Conservation (phyloP, 2,888 invertebrate genomes). For the Zaprionus lineosus region DNA sequence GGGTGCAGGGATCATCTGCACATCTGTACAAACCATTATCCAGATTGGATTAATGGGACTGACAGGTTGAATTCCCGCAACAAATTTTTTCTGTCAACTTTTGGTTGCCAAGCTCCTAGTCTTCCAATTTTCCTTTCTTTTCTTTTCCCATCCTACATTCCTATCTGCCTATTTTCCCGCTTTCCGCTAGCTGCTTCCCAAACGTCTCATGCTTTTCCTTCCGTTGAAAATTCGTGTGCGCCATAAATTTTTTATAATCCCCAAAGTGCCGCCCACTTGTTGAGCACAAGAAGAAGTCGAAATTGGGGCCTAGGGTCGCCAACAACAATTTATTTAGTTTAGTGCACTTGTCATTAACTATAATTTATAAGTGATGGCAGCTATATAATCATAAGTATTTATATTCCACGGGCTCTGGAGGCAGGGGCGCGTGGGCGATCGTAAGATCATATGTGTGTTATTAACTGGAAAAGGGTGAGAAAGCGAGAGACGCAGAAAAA, state of each 20-base stretch:
- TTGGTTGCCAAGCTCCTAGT: neutral
- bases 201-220: too few species aligned
- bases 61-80: conserved; percentile 32
- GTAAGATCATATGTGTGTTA: too few species aligned
- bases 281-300: conserved; percentile 51
- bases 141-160: neutral
- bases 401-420: too few species aligned
- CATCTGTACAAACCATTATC: conserved; percentile 40
- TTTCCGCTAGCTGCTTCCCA: too few species aligned
- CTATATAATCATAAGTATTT: conserved; percentile 50
- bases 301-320: neutral
- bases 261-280: conserved; percentile 65
- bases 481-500: too few species aligned
- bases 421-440: too few species aligned
- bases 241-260: conserved; percentile 56
- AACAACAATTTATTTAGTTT: conserved; percentile 74
- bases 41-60: conserved; percentile 54
- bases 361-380: conserved; percentile 61
- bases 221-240: neutral
- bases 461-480: too few species aligned
- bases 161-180: too few species aligned
- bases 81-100: conserved; percentile 34
- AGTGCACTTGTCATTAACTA: conserved; percentile 76
- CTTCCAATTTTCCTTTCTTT: neutral
- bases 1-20: conserved; percentile 31